Percentiles rank a stretch among this genome's conserved stretches.
Evolutionary conservation across 2,113 vertebrate genomes (phyloP).

Genomic region (Bos indicus): DNA sequence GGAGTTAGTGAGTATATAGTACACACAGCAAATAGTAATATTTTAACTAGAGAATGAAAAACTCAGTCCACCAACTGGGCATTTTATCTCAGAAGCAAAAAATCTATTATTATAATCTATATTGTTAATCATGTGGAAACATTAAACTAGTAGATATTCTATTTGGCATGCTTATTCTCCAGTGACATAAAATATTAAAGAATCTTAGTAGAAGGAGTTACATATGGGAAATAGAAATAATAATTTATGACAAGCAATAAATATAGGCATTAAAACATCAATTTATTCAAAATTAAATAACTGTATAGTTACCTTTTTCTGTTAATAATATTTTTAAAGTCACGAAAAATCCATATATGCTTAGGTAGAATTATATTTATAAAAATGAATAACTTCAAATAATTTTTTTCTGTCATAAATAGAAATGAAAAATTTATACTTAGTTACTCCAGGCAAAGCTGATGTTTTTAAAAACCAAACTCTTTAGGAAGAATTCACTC

Average conservation of each 20-base stretch:
- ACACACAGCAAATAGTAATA: not conserved
- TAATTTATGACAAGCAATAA: constrained; percentile 21
- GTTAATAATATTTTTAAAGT: not conserved
- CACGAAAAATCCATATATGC: not conserved
- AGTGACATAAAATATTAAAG: constrained; percentile 1
- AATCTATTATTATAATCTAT: not conserved
- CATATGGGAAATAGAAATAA: not conserved
- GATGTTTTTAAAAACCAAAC: not conserved
- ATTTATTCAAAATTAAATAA: not conserved
- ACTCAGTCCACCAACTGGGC: not conserved
- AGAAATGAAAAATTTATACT: not conserved
- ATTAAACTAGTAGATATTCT: constrained; percentile 8
- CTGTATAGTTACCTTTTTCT: not conserved
- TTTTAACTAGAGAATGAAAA: not conserved
- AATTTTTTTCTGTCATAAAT: not conserved
- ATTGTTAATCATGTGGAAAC: not conserved
- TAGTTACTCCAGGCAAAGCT: not conserved
- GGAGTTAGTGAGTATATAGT: not conserved
- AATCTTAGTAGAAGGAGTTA: not conserved
- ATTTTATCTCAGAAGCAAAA: not conserved
- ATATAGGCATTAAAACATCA: not conserved
- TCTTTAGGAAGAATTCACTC: constrained; percentile 3
- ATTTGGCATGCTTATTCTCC: not conserved
- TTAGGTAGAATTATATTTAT: not conserved
- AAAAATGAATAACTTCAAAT: not conserved